Evolutionary conservation across 2,113 vertebrate genomes (phyloP).

Genomic region (Ceyx cyanopectus): DNA sequence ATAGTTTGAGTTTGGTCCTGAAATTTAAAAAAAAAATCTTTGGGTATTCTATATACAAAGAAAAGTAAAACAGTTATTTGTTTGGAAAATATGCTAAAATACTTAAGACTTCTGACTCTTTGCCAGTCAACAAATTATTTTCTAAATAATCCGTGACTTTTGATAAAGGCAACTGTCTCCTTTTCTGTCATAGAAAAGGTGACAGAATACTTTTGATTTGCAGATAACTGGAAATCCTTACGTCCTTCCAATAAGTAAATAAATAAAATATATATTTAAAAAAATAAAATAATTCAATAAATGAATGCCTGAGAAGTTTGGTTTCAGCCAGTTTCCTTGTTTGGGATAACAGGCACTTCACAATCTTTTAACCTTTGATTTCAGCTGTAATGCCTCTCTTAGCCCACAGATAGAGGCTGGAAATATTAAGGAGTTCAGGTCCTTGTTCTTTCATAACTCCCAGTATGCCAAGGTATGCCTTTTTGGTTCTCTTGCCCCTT

Average conservation of each 20-base stretch:
- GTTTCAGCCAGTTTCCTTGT: neutral
- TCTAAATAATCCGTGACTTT: accelerated
- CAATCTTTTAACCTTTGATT: neutral
- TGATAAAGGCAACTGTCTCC: neutral
- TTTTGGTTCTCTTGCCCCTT: neutral
- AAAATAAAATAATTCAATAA: neutral
- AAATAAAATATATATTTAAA: neutral
- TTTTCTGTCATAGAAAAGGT: neutral
- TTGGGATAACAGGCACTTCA: neutral
- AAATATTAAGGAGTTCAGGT: neutral
- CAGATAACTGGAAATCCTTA: neutral
- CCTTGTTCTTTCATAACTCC: neutral
- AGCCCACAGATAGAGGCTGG: neutral
- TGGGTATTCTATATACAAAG: neutral
- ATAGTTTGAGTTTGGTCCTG: neutral
- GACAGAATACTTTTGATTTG: neutral
- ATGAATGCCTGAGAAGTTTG: neutral
- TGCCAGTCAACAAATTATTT: neutral
- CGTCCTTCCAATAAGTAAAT: neutral
- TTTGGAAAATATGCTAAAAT: neutral
- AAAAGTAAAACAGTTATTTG: neutral
- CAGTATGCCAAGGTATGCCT: neutral
- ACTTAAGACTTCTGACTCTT: neutral
- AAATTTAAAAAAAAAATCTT: neutral
- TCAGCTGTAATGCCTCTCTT: neutral